phyloP scores from a whole-genome alignment of 2,797 vertebrate genomes.

The Synanceia verrucosa region DNA sequence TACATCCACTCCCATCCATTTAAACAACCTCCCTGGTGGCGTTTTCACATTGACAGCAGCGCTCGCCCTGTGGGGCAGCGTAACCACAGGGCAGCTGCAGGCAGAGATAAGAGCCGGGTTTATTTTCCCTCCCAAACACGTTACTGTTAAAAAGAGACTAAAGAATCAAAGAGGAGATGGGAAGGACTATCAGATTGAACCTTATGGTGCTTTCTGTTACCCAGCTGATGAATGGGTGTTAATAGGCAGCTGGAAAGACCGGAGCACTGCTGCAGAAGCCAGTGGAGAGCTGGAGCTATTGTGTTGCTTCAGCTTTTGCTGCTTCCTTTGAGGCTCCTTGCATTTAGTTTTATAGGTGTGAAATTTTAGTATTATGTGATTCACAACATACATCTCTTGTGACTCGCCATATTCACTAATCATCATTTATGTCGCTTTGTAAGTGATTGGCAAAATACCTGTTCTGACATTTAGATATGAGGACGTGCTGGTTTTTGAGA shows the following conservation, averaged over 20 bases:
- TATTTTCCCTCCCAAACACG: conserved; percentile 62
- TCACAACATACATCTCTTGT: neutral
- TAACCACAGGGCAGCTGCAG: conserved; percentile 67
- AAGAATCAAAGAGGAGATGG: conserved; percentile 45
- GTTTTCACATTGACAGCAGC: conserved; percentile 63
- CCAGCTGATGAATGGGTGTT: conserved; percentile 50
- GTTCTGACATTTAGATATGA: neutral
- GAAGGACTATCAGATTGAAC: conserved; percentile 47
- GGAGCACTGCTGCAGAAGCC: conserved; percentile 29
- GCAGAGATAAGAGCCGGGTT: conserved; percentile 73
- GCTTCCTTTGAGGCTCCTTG: too few species aligned
- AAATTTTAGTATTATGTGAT: conserved; percentile 2
- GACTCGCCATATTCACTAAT: neutral
- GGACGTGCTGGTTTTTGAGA: neutral
- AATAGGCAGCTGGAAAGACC: conserved; percentile 42
- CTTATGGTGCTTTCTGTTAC: conserved; percentile 59
- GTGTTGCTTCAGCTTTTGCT: conserved; percentile 14
- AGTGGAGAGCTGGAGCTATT: conserved; percentile 18
- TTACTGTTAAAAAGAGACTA: conserved; percentile 46
- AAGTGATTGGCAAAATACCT: neutral
- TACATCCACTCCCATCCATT: conserved; percentile 22
- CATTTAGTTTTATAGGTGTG: conserved; percentile 6
- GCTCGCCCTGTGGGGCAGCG: conserved; percentile 44
- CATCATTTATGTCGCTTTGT: rapidly evolving
- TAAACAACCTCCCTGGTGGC: conserved; percentile 51